Conservation (phyloP, 2,888 invertebrate species). For the Eutolmus rufibarbis region DNA sequence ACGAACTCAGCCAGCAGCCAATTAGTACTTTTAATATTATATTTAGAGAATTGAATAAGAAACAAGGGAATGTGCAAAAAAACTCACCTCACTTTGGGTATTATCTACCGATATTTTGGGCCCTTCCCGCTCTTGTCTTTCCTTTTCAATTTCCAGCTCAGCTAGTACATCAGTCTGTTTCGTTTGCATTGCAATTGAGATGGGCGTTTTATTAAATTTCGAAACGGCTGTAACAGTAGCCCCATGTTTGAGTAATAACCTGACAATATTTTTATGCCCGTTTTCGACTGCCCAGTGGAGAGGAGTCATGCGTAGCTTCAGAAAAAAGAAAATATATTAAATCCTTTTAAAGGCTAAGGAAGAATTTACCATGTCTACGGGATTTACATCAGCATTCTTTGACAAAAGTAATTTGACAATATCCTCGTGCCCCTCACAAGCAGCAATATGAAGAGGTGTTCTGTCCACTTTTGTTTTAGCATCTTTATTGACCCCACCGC, state of each 20-base stretch:
- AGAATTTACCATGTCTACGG: slow-evolving; percentile 76
- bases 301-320: slow-evolving; percentile 85
- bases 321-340: slow-evolving; percentile 48
- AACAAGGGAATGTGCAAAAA: background rate
- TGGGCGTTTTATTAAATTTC: slow-evolving; percentile 77
- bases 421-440: slow-evolving; percentile 80
- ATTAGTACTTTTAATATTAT: too few relatives aligned
- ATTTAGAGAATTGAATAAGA: background rate
- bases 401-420: slow-evolving; percentile 75
- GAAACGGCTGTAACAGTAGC: slow-evolving; percentile 74
- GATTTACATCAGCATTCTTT: slow-evolving; percentile 76
- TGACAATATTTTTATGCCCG: slow-evolving; percentile 74
- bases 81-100: slow-evolving; percentile 55
- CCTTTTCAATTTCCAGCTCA: slow-evolving; percentile 64
- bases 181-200: slow-evolving; percentile 73
- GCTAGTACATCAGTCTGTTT: slow-evolving; percentile 69
- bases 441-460: slow-evolving; percentile 89
- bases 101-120: slow-evolving; percentile 1
- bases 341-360: background rate
- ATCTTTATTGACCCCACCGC: slow-evolving; percentile 88
- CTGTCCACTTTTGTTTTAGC: slow-evolving; percentile 91
- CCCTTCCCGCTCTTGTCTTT: slow-evolving; percentile 56
- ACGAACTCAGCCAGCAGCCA: too few relatives aligned
- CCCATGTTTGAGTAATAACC: slow-evolving; percentile 74
- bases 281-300: slow-evolving; percentile 93